Base-by-base conservation (phyloP, 1,140 invertebrate genomes). In the Steinernema khuongi region DNA sequence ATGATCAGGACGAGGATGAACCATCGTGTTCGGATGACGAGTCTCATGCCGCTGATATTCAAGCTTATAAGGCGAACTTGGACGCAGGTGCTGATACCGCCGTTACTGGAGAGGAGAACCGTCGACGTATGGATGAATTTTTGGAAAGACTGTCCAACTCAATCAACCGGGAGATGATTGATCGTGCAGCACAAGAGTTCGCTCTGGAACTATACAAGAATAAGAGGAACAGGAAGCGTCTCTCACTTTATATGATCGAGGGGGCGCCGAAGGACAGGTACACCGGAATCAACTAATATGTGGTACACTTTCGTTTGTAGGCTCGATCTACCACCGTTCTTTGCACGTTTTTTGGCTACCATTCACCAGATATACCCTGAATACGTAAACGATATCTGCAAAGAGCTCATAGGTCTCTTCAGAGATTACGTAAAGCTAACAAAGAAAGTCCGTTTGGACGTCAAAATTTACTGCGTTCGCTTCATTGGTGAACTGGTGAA, bases 261-360 rank as follows among this genome's bases (percentile, higher is more conserved):
- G 50, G 50, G 4, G 50, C 50, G 14, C 50, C 50, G 11, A 60
- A 60, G 19, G 50, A 60, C 50, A 33, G 32, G 32, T 71, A 43
- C 14, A 70, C 36, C 29, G 26, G 0, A 43, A 70, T 70, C 28
- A 43, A 50, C 71, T 30, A 71, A 30, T 22, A 17, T 7, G 4
- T 14, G 19, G 11, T 22, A 72, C 14, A n/a, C 74, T n/a, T 19
- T 60, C 28, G n/a, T 75, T 75, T 75, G 22, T 30, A 75, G 72
- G 50, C 68, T 76, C 2, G 76, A 76, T 60, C 31, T 77, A 26
- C 67, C 76, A 32, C 76, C 76, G 22, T 77, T 77, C 30, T 77
- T 75, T 43, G 76, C 74, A 18, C 73, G 76, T n/a, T 68, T 77
- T 33, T 28, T 77, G n/a, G 73, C 73, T 0, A 75, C 74, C 11